Evolutionary conservation across 2,888 invertebrate genomes (phyloP).

Genomic region (Xanthorhoe spadicearia): DNA sequence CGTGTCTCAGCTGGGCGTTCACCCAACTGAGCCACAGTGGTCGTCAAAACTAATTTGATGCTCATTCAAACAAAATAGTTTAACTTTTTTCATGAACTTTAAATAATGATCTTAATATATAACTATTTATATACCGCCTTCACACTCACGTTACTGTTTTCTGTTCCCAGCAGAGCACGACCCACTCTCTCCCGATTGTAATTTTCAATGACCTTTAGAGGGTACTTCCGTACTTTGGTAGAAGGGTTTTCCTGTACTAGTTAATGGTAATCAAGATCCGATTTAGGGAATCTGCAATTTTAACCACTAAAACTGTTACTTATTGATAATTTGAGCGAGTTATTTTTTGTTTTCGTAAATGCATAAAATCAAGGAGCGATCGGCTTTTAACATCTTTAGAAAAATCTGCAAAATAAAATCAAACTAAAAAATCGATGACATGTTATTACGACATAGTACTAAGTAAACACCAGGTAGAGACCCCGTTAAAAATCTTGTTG

Average conservation of each 20-base stretch:
- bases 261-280: constrained; percentile 22
- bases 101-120: too few species aligned
- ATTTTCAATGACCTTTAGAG: constrained; percentile 26
- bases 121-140: not conserved
- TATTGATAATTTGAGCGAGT: too few species aligned
- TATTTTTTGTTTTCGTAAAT: too few species aligned
- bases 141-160: constrained; percentile 17
- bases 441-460: not conserved
- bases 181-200: constrained; percentile 17
- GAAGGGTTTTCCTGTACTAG: constrained; percentile 29
- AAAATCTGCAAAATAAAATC: too few species aligned
- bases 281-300: constrained; percentile 7
- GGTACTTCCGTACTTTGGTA: constrained; percentile 18
- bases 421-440: too few species aligned
- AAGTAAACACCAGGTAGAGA: not conserved
- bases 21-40: too few species aligned
- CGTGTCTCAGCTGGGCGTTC: too few species aligned
- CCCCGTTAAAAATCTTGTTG: constrained; percentile 27
- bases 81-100: too few species aligned
- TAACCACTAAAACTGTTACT: not conserved
- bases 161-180: constrained; percentile 15
- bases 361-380: too few species aligned
- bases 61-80: too few species aligned
- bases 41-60: too few species aligned
- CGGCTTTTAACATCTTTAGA: too few species aligned